phyloP scores from a whole-genome alignment of 2,113 vertebrate species.

The Mesembrinibis cayennensis region DNA sequence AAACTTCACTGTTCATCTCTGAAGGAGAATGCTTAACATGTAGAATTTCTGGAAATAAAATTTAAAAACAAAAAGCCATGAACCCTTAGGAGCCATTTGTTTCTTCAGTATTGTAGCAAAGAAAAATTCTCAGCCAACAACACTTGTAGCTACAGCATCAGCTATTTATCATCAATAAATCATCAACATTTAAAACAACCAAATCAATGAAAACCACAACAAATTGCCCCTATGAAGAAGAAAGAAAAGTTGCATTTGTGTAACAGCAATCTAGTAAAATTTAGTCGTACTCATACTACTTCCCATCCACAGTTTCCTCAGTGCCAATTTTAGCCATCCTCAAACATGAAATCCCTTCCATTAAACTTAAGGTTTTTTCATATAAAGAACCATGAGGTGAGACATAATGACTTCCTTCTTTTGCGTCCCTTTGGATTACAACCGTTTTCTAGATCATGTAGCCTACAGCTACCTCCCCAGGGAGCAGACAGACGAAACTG shows the following conservation, averaged over 20 bases:
- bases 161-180: constrained; percentile 61
- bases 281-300: not conserved
- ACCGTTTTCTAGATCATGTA: not conserved
- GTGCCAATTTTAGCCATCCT: not conserved
- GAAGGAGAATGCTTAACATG: constrained; percentile 52
- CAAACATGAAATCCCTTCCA: not conserved
- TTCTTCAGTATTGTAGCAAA: constrained; percentile 39
- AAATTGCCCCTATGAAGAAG: not conserved
- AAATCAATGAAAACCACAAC: constrained; percentile 40
- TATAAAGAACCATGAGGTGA: not conserved
- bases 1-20: constrained; percentile 10
- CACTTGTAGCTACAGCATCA: constrained; percentile 35
- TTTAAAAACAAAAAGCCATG: constrained; percentile 46
- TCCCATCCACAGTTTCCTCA: not conserved
- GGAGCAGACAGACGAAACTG: not conserved
- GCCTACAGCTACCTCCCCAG: not conserved
- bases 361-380: not conserved
- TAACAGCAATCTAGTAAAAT: constrained; percentile 11
- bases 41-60: constrained; percentile 69
- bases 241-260: not conserved
- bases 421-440: not conserved
- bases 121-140: constrained; percentile 46
- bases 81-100: constrained; percentile 62
- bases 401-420: not conserved
- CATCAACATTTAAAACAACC: constrained; percentile 48